Percentiles rank a stretch among this genome's conserved stretches.
Evolutionary conservation across 2,797 vertebrate genomes (phyloP).

Genomic region (Melanotaenia maccullochi): DNA sequence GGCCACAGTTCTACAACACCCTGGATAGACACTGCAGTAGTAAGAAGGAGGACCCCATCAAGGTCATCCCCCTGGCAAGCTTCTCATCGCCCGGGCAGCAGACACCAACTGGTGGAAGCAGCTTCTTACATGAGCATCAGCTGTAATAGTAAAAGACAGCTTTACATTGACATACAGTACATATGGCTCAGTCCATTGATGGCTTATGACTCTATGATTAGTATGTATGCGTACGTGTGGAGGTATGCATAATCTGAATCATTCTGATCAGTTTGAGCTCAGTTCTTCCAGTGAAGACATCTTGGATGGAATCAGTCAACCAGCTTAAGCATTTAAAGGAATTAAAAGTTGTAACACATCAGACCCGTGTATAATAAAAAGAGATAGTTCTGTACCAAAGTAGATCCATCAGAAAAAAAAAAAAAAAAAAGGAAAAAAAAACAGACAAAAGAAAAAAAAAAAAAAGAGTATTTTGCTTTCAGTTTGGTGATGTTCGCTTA

Average conservation of each 20-base stretch:
- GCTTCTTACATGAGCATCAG: conserved; percentile 92
- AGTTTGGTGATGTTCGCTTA: conserved; percentile 69
- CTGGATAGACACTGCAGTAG: conserved; percentile 90
- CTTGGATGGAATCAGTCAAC: conserved; percentile 35
- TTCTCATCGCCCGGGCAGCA: conserved; percentile 86
- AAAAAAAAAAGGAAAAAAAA: conserved; percentile 17
- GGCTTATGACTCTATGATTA: conserved; percentile 64
- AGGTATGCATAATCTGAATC: conserved; percentile 54
- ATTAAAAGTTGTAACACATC: conserved; percentile 54
- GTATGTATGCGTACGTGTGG: conserved; percentile 57
- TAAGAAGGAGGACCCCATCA: conserved; percentile 89
- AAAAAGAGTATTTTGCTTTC: conserved; percentile 55
- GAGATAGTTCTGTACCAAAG: conserved; percentile 84
- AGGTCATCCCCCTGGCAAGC: conserved; percentile 93
- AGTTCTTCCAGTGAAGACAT: conserved; percentile 68
- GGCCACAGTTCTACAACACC: conserved; percentile 92
- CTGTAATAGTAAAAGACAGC: conserved; percentile 79
- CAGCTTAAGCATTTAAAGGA: conserved; percentile 38
- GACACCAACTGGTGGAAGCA: conserved; percentile 71
- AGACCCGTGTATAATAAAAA: conserved; percentile 72
- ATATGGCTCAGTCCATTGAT: conserved; percentile 53
- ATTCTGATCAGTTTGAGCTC: conserved; percentile 52
- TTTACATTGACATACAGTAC: conserved; percentile 50
- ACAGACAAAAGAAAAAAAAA: conserved; percentile 27
- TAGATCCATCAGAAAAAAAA: conserved; percentile 69